Evolutionary conservation across 2,113 vertebrate genomes (phyloP).

Genomic region (Ondatra zibethicus): DNA sequence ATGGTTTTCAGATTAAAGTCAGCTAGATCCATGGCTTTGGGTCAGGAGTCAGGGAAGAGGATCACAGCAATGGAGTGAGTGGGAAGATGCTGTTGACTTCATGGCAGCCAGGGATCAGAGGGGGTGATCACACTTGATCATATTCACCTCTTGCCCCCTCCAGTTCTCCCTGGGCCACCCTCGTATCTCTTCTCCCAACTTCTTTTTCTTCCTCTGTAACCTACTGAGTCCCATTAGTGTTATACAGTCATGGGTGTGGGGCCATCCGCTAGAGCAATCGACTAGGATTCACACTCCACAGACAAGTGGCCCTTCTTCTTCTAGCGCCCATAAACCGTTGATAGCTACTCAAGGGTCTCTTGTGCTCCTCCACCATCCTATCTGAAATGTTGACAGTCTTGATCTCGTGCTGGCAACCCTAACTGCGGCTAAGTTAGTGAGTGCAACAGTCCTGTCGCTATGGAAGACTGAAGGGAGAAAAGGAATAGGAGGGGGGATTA

Average conservation of each 20-base stretch:
- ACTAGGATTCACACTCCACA: neutral
- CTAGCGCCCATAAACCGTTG: neutral
- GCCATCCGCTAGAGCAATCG: neutral
- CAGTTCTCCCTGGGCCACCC: neutral
- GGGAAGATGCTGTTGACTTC: neutral
- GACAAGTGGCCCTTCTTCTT: neutral
- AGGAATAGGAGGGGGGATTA: neutral
- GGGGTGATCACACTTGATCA: too few relatives aligned
- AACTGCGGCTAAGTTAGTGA: neutral
- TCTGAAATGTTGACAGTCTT: neutral
- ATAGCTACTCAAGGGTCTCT: neutral
- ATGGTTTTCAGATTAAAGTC: neutral
- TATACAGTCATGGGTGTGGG: too few relatives aligned
- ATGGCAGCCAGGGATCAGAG: neutral
- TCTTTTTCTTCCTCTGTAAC: neutral
- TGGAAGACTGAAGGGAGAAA: neutral
- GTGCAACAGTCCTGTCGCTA: neutral
- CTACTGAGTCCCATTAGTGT: too few relatives aligned
- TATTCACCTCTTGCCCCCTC: neutral
- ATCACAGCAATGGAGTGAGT: too few relatives aligned
- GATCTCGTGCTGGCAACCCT: neutral
- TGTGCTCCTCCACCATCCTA: neutral
- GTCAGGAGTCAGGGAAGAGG: neutral
- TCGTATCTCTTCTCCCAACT: neutral
- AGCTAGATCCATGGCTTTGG: neutral